Evolutionary conservation across 2,888 invertebrate genomes (phyloP).

Genomic region (Schrankia costaestrigalis): DNA sequence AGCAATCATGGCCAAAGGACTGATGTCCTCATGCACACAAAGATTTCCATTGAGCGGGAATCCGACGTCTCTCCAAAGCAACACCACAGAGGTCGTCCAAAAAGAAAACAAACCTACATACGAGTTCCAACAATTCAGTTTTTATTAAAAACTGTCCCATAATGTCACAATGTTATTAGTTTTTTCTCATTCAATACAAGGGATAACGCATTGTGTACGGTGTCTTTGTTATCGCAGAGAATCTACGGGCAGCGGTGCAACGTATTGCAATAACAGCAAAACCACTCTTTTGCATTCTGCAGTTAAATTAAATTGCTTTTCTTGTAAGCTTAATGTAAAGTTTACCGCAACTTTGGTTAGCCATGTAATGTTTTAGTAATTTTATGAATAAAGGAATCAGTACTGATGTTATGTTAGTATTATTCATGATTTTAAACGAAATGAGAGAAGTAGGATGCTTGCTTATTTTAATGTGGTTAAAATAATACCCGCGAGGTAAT

Average conservation of each 20-base stretch:
- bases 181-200: constrained; percentile 17
- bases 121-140: neutral
- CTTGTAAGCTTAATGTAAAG: constrained; percentile 30
- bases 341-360: constrained; percentile 14
- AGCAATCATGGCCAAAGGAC: too few relatives aligned
- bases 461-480: too few relatives aligned
- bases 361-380: constrained; percentile 21
- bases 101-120: neutral
- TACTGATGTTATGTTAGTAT: too few relatives aligned
- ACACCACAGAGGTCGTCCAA: too few relatives aligned
- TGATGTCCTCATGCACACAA: too few relatives aligned
- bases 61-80: too few relatives aligned
- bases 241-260: constrained; percentile 19
- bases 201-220: constrained; percentile 20
- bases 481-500: too few relatives aligned
- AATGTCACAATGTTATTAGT: constrained; percentile 16
- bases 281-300: constrained; percentile 31
- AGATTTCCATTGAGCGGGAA: too few relatives aligned
- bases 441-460: too few relatives aligned
- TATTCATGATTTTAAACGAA: too few relatives aligned
- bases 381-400: too few relatives aligned
- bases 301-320: constrained; percentile 38
- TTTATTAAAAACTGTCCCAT: constrained; percentile 12
- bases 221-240: constrained; percentile 30
- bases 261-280: constrained; percentile 35